phyloP scores from a whole-genome alignment of 2,888 invertebrate species.

The Stenodera caucasica region DNA sequence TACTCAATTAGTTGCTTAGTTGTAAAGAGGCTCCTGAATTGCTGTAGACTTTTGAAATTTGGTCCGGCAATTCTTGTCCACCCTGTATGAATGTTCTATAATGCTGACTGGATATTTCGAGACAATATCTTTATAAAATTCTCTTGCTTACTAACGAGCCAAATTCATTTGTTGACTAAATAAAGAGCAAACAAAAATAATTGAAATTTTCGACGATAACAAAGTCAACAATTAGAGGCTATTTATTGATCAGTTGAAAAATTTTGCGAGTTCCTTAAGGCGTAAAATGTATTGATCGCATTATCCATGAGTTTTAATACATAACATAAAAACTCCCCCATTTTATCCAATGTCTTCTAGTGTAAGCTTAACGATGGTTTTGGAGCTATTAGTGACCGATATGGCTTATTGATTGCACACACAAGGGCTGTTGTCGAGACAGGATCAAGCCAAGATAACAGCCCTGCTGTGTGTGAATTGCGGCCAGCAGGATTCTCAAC shows the following conservation, averaged over 20 bases:
- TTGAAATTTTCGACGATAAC: background rate
- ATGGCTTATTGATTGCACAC: conserved; percentile 33
- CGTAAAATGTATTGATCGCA: background rate
- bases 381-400: conserved; percentile 27
- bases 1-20: too few species aligned
- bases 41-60: too few species aligned
- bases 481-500: conserved; percentile 5
- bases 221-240: background rate
- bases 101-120: background rate
- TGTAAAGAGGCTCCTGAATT: too few species aligned
- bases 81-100: background rate
- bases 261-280: too few species aligned
- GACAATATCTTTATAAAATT: background rate
- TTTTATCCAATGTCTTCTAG: conserved; percentile 17
- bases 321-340: conserved; percentile 10
- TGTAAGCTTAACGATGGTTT: conserved; percentile 16
- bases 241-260: too few species aligned
- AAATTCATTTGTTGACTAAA: background rate
- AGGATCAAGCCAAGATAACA: conserved; percentile 14
- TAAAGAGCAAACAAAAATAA: background rate
- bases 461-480: conserved; percentile 19
- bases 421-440: conserved; percentile 21
- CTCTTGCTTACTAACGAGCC: background rate
- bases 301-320: background rate
- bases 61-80: too few species aligned